Evolutionary conservation across 2,888 invertebrate genomes (phyloP).

Genomic region (Tenodera sinensis): DNA sequence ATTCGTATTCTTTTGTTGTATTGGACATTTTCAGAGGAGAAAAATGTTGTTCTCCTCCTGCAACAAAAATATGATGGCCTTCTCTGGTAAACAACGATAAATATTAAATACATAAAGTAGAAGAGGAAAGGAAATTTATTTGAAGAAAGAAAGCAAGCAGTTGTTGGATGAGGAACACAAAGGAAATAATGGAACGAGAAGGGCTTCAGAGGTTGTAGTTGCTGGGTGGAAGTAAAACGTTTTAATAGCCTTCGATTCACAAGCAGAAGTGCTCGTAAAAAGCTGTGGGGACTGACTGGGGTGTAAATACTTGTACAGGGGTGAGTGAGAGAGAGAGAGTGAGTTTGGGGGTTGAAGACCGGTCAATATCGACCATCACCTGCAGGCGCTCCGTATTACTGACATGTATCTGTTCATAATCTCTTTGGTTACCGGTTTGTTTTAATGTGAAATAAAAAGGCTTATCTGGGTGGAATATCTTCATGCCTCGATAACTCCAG

Average conservation of each 20-base stretch:
- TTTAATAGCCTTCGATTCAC: conserved; percentile 8
- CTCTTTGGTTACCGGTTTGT: no score
- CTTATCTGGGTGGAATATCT: no score
- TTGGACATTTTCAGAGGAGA: no score
- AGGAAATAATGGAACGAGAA: not conserved
- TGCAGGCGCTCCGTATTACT: not conserved
- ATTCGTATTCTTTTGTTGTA: no score
- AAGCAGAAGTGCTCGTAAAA: not conserved
- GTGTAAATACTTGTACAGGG: not conserved
- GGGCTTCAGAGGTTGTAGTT: not conserved
- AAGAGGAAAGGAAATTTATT: no score
- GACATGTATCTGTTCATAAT: no score
- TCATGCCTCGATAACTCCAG: no score
- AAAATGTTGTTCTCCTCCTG: no score
- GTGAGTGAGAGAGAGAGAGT: not conserved
- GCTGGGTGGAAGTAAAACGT: not conserved
- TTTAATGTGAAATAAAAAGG: no score
- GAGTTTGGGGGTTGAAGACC: not conserved
- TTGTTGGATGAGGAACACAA: not conserved
- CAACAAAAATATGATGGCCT: no score
- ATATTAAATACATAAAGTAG: no score
- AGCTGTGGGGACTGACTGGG: not conserved
- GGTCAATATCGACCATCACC: not conserved
- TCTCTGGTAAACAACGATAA: no score
- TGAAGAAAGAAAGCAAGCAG: not conserved